Evolutionary conservation across 2,797 vertebrate genomes (phyloP), one percentile per base, ranked within the genome.

Genomic region (Threskiornis aethiopicus): DNA sequence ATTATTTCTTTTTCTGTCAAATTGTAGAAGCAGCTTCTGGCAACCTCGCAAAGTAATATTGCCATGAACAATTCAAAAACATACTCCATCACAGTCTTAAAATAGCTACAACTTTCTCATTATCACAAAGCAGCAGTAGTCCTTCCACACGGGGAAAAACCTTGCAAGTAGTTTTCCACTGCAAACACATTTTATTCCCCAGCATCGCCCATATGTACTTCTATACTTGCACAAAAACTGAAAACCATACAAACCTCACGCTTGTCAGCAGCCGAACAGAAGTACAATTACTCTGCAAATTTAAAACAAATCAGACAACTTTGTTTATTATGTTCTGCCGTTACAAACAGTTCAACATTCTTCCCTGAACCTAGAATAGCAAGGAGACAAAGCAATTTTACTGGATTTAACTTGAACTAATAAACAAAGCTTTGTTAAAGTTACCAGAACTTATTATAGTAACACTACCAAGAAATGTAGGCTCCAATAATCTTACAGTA

Each of bases 31-130:
- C 75, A 75, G 64, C 64, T 96, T 88, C 55, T 96, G 96, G 97
- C 88, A 94, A 64, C 29, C 59, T 88, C 59, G 76, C 96, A 87
- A 93, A 95, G 55, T 46, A 62, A 90, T 70, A 92, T 0, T 87
- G 82, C 88, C 85, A 84, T 16, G 75, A 92, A 93, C 86, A 95
- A 94, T 84, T 84, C 6, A 87, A 96, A 96, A 88, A 17, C 49
- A 51, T 46, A 49, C 51, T 75, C 59, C 65, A 91, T 51, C 42
- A 58, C 2, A 47, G 64, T 51, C 89, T 70, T 92, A 96, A 97
- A 97, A 96, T 91, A 97, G 86, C 84, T 86, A 31, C 84, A 95
- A 69, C 44, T 93, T 95, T 96, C 91, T 95, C 69, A 96, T 95
- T 95, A 95, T 91, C 94, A 61, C 3, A 0, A 81, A 94, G 55